Conservation (phyloP, 2,797 vertebrate genomes). For the Ciconia nigra region DNA sequence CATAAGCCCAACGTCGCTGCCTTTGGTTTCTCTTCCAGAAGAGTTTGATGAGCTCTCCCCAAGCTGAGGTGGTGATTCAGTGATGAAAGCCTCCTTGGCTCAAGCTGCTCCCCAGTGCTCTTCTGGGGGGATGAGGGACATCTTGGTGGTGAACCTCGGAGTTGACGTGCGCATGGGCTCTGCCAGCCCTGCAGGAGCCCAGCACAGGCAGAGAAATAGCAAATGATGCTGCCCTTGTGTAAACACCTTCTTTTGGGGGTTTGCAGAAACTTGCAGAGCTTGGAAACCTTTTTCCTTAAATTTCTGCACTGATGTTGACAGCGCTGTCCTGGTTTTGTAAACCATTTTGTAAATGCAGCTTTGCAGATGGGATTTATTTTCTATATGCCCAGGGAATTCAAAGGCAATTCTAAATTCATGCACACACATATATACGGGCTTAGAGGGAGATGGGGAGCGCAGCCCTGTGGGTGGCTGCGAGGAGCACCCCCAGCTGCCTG, state of each 20-base stretch:
- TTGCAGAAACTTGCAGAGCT: neutral
- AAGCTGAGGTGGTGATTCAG: neutral
- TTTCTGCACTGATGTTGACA: neutral
- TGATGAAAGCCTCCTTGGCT: neutral
- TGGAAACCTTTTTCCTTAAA: neutral
- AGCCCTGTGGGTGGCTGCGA: neutral
- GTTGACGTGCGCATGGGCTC: neutral
- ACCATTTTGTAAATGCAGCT: neutral
- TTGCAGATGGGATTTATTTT: neutral
- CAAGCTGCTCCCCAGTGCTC: fast-evolving
- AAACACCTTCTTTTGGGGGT: neutral
- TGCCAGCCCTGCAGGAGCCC: neutral
- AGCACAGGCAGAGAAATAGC: neutral
- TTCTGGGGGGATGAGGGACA: neutral
- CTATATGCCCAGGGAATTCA: neutral
- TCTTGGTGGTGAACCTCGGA: neutral
- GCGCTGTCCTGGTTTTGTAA: neutral
- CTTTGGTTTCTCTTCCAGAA: neutral
- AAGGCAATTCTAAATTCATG: neutral
- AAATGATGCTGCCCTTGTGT: neutral
- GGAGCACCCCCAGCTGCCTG: neutral
- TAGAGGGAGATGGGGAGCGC: neutral
- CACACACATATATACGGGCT: fast-evolving
- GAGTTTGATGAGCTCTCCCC: neutral
- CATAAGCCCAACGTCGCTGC: neutral